A percentile compares a stretch with the other conserved stretches of the same genome.
These are phyloP conservation scores for Campoplex capitator DNA, from an alignment of 2,888 invertebrate species.

Conservation along the genomic window DNA sequence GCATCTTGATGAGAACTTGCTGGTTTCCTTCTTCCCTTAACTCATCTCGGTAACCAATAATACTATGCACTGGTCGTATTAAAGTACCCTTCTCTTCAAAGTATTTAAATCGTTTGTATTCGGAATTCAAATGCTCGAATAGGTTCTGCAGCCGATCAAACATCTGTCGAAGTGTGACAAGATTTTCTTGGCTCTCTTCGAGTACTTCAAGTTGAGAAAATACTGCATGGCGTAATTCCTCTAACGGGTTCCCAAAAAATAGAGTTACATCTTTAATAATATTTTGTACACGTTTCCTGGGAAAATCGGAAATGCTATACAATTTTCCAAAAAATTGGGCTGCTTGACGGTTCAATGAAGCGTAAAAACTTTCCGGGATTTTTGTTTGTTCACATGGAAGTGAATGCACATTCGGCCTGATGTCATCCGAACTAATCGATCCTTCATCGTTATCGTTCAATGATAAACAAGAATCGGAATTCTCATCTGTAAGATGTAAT, in stretches of 20 bases:
- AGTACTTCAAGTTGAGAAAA: slow-evolving; percentile 30
- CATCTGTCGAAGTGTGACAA: slow-evolving; percentile 12
- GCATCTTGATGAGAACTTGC: slow-evolving; percentile 12
- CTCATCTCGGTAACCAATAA: slow-evolving; percentile 45
- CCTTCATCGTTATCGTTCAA: background rate
- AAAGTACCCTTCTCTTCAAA: slow-evolving; percentile 30
- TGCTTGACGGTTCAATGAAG: slow-evolving; percentile 1
- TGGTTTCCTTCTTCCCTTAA: background rate
- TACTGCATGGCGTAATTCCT: slow-evolving; percentile 26
- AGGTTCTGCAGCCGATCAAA: slow-evolving; percentile 14
- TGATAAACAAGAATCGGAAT: background rate
- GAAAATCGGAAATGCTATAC: slow-evolving; percentile 34
- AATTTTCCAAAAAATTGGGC: slow-evolving; percentile 12
- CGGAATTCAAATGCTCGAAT: slow-evolving; percentile 41
- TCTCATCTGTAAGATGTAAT: background rate
- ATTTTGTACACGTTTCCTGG: slow-evolving; percentile 20
- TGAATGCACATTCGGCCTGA: slow-evolving; percentile 4
- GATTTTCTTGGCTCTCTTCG: slow-evolving; percentile 23
- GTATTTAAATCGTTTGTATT: slow-evolving; percentile 28
- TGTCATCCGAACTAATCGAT: background rate
- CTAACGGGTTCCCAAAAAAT: slow-evolving; percentile 3
- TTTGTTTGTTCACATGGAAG: background rate
- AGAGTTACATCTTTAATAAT: slow-evolving; percentile 12
- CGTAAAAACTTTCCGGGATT: background rate
- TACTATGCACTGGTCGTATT: slow-evolving; percentile 31